Evolutionary conservation across 2,888 invertebrate genomes (phyloP).

Genomic region (Carterocephalus palaemon): DNA sequence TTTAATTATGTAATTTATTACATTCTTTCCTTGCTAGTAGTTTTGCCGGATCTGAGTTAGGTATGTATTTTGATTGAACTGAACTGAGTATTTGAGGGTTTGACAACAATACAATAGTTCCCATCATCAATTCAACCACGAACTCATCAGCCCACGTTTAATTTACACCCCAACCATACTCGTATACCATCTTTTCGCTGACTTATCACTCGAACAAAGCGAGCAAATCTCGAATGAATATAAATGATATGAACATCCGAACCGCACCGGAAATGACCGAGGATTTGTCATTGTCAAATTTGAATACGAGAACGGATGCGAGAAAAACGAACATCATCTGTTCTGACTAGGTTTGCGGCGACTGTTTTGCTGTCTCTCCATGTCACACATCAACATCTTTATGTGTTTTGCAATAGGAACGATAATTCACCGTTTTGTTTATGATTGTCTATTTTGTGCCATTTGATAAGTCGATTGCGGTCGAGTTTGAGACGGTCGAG

Average conservation of each 20-base stretch:
- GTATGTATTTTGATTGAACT: too few relatives aligned
- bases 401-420: not conserved
- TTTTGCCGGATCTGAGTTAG: too few relatives aligned
- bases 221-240: constrained; percentile 64
- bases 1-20: too few relatives aligned
- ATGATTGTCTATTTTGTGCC: constrained; percentile 17
- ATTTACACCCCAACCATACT: constrained; percentile 49
- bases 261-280: constrained; percentile 69
- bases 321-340: constrained; percentile 74
- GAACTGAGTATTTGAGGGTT: too few relatives aligned
- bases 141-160: constrained; percentile 34
- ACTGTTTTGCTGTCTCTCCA: constrained; percentile 29
- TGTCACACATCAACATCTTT: constrained; percentile 15
- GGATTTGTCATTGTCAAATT: constrained; percentile 76
- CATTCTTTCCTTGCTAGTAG: too few relatives aligned
- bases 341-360: constrained; percentile 40
- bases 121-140: constrained; percentile 8
- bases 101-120: constrained; percentile 1
- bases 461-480: constrained; percentile 24
- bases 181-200: constrained; percentile 51
- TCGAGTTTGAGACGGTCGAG: constrained; percentile 20
- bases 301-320: constrained; percentile 70
- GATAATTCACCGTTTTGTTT: constrained; percentile 18
- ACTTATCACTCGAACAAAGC: constrained; percentile 51
- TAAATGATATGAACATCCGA: constrained; percentile 71